Evolutionary conservation across 2,113 vertebrate genomes (phyloP).

Genomic region (Ondatra zibethicus): DNA sequence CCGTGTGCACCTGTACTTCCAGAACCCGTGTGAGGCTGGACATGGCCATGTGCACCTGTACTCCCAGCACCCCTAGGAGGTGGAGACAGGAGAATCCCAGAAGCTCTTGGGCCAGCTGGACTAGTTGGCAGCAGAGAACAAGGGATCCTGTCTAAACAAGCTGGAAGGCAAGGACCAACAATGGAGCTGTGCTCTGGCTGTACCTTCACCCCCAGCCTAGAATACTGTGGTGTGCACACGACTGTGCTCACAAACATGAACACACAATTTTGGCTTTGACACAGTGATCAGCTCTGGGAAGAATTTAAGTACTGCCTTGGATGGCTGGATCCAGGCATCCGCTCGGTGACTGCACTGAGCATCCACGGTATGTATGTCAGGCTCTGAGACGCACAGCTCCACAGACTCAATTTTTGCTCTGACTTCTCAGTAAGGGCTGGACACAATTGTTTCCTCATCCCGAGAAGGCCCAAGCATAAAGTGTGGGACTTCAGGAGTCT

Average conservation of each 20-base stretch:
- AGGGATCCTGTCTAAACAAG: not conserved
- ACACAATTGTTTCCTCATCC: not conserved
- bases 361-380: fast-evolving
- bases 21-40: not conserved
- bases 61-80: not conserved
- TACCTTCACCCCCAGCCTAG: not conserved
- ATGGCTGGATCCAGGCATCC: not conserved
- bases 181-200: not conserved
- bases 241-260: not conserved
- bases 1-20: too few species aligned
- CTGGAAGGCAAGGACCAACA: not conserved
- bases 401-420: not conserved
- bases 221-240: not conserved
- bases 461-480: not conserved
- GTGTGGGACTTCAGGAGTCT: not conserved
- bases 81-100: not conserved
- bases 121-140: not conserved
- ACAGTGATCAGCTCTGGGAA: not conserved
- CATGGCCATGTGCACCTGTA: not conserved
- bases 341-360: not conserved
- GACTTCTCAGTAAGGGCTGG: not conserved
- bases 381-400: not conserved
- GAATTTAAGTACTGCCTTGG: not conserved
- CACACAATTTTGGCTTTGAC: not conserved
- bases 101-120: not conserved